Base-by-base conservation (phyloP, 2,888 invertebrate species). In the Drosophila lutescens region DNA sequence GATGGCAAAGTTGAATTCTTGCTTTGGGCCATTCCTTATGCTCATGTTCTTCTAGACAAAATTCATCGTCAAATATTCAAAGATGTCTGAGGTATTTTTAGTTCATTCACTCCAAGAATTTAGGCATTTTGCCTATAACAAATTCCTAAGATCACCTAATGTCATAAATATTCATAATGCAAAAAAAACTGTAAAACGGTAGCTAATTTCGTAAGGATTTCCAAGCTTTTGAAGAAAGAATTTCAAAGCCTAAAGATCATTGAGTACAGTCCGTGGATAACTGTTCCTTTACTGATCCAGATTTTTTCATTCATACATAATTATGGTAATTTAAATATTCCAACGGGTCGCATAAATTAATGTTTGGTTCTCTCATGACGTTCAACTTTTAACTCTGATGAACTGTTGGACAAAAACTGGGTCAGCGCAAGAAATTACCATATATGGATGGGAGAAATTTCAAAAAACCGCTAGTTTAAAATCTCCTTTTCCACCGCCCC, bases 141-240 rank as follows among this genome's bases (percentile, higher is more conserved):
- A 20, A 15, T 34, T 32, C 15, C 13, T 6, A 17, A 17, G 3
- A 30, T 13, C n/a, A 15, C 10, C n/a, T 9, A 13, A 32, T n/a
- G 6, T n/a, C 34, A 63, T 62, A 41, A 58, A 62, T 63, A 63
- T 63, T 59, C 41, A 63, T 43, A 26, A 13, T 1, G 38, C 13
- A n/a, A 23, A 5, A 6, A n/a, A 51, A 13, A 0, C 5, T 5
- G 1, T 12, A 23, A 10, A 40, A 58, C 26, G 40, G n/a, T 47
- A 49, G 47, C 15, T 9, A 1, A 7, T 1, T 53, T 53, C 15
- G 5, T 34, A 36, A 34, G 17, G 36, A 13, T 17, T 12, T 8
- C 13, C 8, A 20, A 49, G 7, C 26, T 26, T 5, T 46, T 30
- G 1, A 10, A 1, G 6, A 32, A 15, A 9, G n/a, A 30, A 30